Evolutionary conservation across 1,140 invertebrate species (phyloP).

Genomic region (Tetramorium alpestre): DNA sequence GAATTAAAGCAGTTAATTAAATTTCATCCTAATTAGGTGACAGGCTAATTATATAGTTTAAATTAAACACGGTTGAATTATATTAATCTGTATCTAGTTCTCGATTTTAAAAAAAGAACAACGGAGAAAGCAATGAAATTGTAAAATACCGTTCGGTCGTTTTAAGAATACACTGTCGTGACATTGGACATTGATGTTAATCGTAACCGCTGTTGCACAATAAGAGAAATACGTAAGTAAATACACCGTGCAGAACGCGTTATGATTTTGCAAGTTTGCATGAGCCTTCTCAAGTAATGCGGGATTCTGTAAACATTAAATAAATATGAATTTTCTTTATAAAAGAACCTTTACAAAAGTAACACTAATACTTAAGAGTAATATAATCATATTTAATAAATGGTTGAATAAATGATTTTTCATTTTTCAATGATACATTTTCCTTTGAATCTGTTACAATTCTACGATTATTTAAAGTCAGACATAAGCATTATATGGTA

Average conservation of each 20-base stretch:
- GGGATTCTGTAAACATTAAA: neutral
- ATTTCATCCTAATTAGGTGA: constrained; percentile 32
- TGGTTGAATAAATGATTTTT: neutral
- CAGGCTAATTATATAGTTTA: constrained; percentile 21
- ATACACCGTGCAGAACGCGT: neutral
- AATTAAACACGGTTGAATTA: constrained; percentile 24
- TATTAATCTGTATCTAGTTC: constrained; percentile 1
- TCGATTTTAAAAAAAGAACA: neutral
- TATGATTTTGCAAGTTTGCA: neutral
- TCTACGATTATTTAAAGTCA: neutral
- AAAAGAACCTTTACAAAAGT: neutral
- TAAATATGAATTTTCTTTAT: neutral
- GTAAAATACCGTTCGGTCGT: neutral
- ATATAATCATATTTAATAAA: neutral
- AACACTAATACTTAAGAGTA: neutral
- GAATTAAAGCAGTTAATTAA: constrained; percentile 45
- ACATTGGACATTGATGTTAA: neutral
- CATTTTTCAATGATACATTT: neutral
- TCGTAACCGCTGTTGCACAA: no score
- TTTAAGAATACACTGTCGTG: neutral
- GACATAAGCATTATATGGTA: neutral
- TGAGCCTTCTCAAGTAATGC: neutral
- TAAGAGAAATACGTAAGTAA: no score
- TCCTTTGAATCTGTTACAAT: neutral
- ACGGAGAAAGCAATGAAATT: neutral